These are phyloP conservation scores for Pyrgilauda ruficollis DNA, from an alignment of 2,113 vertebrate species.

Conservation along the genomic window DNA sequence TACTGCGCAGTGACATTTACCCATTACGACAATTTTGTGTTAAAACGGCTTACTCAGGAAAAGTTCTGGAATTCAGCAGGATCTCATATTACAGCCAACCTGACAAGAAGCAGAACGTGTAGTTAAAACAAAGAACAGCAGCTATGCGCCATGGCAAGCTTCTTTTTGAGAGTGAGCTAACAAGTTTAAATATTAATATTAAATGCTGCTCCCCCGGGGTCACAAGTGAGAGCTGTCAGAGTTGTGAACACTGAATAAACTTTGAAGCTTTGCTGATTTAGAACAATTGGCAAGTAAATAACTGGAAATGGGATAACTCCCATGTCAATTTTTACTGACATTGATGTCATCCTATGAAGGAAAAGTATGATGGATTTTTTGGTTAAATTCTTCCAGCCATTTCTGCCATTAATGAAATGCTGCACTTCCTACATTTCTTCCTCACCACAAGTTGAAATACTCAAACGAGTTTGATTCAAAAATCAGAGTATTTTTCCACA, in stretches of 20 bases:
- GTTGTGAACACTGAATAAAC: not conserved
- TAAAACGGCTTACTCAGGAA: not conserved
- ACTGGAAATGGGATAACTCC: not conserved
- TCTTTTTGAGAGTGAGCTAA: not conserved
- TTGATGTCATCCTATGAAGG: not conserved
- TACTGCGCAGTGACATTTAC: not conserved
- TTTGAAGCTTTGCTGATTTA: not conserved
- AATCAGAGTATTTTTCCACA: not conserved
- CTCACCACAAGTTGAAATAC: not conserved
- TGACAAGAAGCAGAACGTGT: not conserved
- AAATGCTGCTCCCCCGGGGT: not conserved
- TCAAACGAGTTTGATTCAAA: not conserved
- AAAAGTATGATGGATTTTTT: not conserved
- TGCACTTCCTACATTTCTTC: not conserved
- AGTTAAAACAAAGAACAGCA: not conserved
- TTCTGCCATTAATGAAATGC: not conserved
- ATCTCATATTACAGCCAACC: not conserved
- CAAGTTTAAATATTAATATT: not conserved
- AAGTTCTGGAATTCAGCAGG: not conserved
- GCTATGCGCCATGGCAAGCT: not conserved
- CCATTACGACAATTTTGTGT: not conserved
- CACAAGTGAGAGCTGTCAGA: not conserved
- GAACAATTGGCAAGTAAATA: not conserved
- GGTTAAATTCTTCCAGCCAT: not conserved
- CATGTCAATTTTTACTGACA: not conserved